These are phyloP conservation scores for Xestoiulus laeticollis DNA, from an alignment of 2,888 invertebrate species.

Conservation along the genomic window DNA sequence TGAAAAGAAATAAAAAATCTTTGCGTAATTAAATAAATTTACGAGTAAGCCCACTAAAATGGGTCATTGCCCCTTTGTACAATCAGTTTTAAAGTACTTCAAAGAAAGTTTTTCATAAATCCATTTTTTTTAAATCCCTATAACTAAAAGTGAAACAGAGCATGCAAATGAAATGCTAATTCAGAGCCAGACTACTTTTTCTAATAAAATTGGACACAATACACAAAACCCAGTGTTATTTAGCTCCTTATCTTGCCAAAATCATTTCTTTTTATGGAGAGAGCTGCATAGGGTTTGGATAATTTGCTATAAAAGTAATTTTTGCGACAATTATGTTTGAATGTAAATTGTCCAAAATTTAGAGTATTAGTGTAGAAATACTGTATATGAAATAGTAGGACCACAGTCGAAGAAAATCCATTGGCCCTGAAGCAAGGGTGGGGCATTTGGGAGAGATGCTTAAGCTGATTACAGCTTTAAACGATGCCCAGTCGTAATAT, in stretches of 20 bases:
- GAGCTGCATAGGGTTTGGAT: background rate
- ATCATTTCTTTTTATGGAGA: background rate
- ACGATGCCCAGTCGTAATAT: background rate
- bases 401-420: background rate
- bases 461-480: background rate
- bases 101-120: background rate
- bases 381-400: background rate
- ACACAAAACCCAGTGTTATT: background rate
- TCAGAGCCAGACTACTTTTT: background rate
- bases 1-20: no score
- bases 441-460: background rate
- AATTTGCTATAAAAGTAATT: background rate
- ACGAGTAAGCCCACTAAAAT: background rate
- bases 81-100: background rate
- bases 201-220: background rate
- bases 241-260: background rate
- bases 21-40: background rate
- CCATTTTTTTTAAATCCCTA: background rate
- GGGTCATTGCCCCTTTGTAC: background rate
- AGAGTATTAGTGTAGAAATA: background rate
- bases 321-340: background rate
- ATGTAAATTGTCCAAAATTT: background rate
- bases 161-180: background rate
- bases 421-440: background rate
- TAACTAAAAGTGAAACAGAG: background rate